Evolutionary conservation across 2,113 vertebrate genomes (phyloP), one percentile per base, ranked within the genome.

Genomic region (Microtus pennsylvanicus): DNA sequence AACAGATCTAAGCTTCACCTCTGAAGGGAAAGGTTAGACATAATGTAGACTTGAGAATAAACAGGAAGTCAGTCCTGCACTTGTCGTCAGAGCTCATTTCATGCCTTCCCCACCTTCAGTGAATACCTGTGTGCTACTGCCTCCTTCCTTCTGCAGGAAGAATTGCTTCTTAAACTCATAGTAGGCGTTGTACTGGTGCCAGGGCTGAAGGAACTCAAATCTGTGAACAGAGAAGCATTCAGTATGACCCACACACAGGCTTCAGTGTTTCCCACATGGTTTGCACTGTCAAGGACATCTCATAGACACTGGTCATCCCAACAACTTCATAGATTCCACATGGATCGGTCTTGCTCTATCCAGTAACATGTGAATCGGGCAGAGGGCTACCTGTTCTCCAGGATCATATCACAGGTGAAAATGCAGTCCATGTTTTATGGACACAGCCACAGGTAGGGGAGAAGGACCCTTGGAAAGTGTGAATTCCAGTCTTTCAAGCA

Each of bases 151-250:
- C 97, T 99, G 99, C 98, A 99, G 98, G 98, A 99, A 99, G 98
- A 99, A 99, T 95, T 99, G 99, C 98, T 99, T 99, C 98, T 99
- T 99, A 97, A 99, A 99, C 98, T 99, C 99, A 3, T 99, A 99
- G 97, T 99, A 99, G 69, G 99, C 98, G 95, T 99, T 99, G 98
- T 99, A 99, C 97, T 99, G 99, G 97, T 99, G 98, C 99, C 99
- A 99, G 0, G 99, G 98, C 97, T 99, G 99, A 74, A 99, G 98
- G 97, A 99, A 99, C 86, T 99, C 99, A 98, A 99, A 99, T 97
- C 99, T 99, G 93, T 5, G 14, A 22, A 69, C 38, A 91, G 78
- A 70, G 61, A 95, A 80, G 38, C 67, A 93, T n/a, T 92, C 17
- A 88, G 61, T 16, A n/a, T n/a, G 75, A 22, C 42, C 0, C 0